Conservation (phyloP, 1,140 invertebrate genomes). For the Drosophila eugracilis region DNA sequence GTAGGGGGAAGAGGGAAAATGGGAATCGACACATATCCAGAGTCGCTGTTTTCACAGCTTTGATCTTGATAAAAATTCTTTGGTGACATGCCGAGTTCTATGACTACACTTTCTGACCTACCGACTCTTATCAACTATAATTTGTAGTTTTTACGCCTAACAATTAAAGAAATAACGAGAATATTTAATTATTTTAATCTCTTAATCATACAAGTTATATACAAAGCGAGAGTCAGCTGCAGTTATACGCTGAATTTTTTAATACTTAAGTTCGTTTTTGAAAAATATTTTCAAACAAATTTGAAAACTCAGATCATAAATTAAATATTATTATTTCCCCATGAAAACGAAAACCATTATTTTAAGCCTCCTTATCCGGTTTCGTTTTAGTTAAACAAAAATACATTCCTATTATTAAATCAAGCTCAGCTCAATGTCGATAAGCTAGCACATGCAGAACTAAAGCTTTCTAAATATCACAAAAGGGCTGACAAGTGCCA, state of each 20-base stretch:
- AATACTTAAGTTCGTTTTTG: neutral
- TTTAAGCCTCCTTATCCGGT: no score
- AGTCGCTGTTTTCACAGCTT: neutral
- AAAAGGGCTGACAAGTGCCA: no score
- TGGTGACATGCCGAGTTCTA: neutral
- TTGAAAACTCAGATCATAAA: neutral
- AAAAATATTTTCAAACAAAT: neutral
- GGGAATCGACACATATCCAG: neutral
- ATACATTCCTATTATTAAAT: no score
- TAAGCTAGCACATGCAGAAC: no score
- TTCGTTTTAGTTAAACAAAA: no score
- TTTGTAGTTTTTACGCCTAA: neutral
- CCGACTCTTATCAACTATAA: conserved; percentile 8
- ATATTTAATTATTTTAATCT: no score
- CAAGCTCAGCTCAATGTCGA: no score
- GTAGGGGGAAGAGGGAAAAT: neutral
- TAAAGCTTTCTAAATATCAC: no score
- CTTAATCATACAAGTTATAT: no score
- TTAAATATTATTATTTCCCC: no score
- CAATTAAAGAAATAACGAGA: no score
- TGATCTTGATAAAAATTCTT: conserved; percentile 17
- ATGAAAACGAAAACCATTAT: no score
- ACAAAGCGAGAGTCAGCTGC: neutral
- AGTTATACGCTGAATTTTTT: neutral
- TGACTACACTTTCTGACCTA: neutral